These are phyloP conservation scores for Drosophila mayri DNA, from an alignment of 1,140 invertebrate species.

Conservation along the genomic window DNA sequence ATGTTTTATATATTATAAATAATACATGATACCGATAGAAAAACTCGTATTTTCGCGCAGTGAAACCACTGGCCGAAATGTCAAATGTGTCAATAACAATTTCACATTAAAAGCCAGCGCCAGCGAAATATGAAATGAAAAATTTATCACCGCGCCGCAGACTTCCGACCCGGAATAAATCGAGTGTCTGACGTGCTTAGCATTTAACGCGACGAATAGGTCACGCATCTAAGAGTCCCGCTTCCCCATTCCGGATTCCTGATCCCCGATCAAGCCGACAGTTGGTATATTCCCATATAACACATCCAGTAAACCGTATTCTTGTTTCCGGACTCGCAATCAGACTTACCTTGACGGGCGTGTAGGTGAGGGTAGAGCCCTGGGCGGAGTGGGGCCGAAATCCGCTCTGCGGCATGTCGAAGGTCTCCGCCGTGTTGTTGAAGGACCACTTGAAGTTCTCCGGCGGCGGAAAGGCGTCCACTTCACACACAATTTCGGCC, in stretches of 20 bases:
- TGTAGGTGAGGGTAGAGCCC: conserved; percentile 91
- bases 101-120: conserved; percentile 48
- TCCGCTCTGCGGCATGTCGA: conserved; percentile 89
- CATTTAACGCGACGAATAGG: conserved; percentile 43
- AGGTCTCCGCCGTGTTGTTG: conserved; percentile 93
- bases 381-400: conserved; percentile 86
- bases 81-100: conserved; percentile 80
- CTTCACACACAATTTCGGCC: conserved; percentile 92
- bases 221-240: conserved; percentile 14
- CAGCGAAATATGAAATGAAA: conserved; percentile 64
- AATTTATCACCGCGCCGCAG: conserved; percentile 46
- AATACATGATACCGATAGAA: background rate
- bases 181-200: conserved; percentile 35
- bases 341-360: conserved; percentile 88
- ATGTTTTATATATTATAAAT: background rate
- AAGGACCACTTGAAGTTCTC: conserved; percentile 95
- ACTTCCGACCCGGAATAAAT: conserved; percentile 20
- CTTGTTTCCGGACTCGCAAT: background rate
- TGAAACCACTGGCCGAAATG: conserved; percentile 49
- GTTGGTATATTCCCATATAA: conserved; percentile 16
- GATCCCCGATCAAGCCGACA: background rate
- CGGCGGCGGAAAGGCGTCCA: conserved; percentile 93
- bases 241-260: background rate
- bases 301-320: background rate
- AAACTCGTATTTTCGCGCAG: background rate